Evolutionary conservation across 2,113 vertebrate genomes (phyloP).

Genomic region (Eidolon helvum): DNA sequence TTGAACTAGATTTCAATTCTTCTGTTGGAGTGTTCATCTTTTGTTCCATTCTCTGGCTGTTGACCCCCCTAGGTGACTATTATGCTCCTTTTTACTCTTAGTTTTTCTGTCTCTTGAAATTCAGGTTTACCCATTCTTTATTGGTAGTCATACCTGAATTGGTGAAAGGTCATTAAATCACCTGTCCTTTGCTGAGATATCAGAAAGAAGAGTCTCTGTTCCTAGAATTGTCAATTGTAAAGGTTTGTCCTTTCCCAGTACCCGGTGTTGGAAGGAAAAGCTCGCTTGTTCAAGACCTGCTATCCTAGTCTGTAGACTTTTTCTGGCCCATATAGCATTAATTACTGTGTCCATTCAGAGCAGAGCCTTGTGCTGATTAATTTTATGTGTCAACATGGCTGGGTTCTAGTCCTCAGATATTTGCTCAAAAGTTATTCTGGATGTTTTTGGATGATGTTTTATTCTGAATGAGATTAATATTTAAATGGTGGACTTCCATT

Average conservation of each 20-base stretch:
- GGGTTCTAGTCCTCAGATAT: neutral
- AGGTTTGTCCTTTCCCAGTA: neutral
- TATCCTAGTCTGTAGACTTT: neutral
- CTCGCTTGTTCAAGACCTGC: neutral
- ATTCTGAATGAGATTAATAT: neutral
- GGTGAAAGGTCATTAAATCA: neutral
- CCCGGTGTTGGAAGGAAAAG: neutral
- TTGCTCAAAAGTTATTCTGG: neutral
- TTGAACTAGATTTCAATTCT: neutral
- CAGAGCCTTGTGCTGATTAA: neutral
- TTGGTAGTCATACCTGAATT: neutral
- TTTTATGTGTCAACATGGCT: neutral
- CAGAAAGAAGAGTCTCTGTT: neutral
- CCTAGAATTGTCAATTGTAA: neutral
- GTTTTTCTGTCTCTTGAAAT: neutral
- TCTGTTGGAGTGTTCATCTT: neutral
- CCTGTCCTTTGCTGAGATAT: neutral
- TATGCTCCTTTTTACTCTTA: neutral
- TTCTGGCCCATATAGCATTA: neutral
- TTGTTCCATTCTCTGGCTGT: neutral
- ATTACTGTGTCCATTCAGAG: neutral
- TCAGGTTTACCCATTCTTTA: neutral
- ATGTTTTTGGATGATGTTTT: neutral
- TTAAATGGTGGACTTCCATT: neutral
- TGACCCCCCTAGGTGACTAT: too few species aligned